Base-by-base conservation (phyloP, 2,113 vertebrate species). In the Morone chrysops region DNA sequence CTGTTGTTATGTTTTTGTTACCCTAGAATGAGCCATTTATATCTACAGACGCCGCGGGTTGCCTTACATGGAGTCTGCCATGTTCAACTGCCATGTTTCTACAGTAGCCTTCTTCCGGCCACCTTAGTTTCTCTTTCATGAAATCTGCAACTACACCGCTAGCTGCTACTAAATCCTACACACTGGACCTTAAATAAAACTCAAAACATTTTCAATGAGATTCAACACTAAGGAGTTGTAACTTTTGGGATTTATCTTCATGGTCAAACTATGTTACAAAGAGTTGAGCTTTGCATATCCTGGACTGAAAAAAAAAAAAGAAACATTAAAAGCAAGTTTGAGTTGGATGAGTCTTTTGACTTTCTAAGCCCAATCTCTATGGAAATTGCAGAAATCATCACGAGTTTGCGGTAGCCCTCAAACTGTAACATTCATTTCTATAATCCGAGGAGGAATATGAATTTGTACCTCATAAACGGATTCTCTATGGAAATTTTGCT, bases 361-460 rank as follows among this genome's bases (percentile, higher is more conserved):
- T 70, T 38, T 14, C 48, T 12, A 66, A 57, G 22, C 22, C 41
- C 36, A 74, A 38, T 82, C 56, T 76, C n/a, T 48, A 25, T 31
- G 57, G 50, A 74, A 90, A 75, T 69, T 80, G 62, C 11, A 71
- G 61, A 81, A 36, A 16, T 48, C n/a, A 62, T 31, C 56, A 41
- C 40, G 48, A 70, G 57, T 38, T 75, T 66, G 22, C 16, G 10
- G 16, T 41, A 31, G 71, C 14, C 38, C 54, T 31, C 22, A 81
- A 71, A 79, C 43, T 62, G 4, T 20, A 17, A 70, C 6, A 65
- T 6, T 43, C 10, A 67, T 70, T 86, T 70, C 63, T 57, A 40
- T 78, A 80, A 89, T 78, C 61, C 72, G 6, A 36, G 8, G 47
- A 31, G 68, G 40, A 81, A 81, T 56, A 71, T 62, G 12, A 73